These are phyloP conservation scores for Ammodytes marinus DNA, from an alignment of 2,113 vertebrate species.

Conservation along the genomic window DNA sequence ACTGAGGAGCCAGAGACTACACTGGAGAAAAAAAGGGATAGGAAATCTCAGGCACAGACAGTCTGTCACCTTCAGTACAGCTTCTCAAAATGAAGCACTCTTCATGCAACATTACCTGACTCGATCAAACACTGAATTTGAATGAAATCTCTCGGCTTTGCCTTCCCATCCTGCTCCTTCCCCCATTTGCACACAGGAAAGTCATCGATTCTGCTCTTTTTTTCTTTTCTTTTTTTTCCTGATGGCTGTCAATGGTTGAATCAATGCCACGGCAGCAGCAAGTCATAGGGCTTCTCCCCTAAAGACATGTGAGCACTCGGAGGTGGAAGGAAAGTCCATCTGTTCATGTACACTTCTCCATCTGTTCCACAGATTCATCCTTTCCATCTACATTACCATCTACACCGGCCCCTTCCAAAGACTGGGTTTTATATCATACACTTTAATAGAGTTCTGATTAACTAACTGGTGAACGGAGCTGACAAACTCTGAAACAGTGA, in stretches of 20 bases:
- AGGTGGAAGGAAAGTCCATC: slow-evolving; percentile 70
- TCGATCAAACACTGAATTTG: slow-evolving; percentile 27
- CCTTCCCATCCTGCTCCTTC: background rate
- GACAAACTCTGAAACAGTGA: background rate
- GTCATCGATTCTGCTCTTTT: slow-evolving; percentile 18
- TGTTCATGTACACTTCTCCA: slow-evolving; percentile 63
- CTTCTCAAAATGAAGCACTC: slow-evolving; percentile 38
- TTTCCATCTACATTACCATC: slow-evolving; percentile 50
- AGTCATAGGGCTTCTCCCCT: slow-evolving; percentile 49
- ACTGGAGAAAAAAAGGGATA: background rate
- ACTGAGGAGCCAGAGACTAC: slow-evolving; percentile 17
- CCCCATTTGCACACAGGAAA: slow-evolving; percentile 1
- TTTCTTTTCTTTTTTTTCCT: slow-evolving; percentile 13
- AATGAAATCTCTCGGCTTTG: slow-evolving; percentile 14
- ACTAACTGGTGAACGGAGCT: background rate
- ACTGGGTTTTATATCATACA: slow-evolving; percentile 5
- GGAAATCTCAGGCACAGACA: slow-evolving; percentile 1
- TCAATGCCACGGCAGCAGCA: slow-evolving; percentile 8
- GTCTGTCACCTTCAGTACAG: slow-evolving; percentile 18
- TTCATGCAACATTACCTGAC: slow-evolving; percentile 26
- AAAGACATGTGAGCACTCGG: slow-evolving; percentile 53
- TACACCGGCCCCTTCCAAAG: slow-evolving; percentile 15
- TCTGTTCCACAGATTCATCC: slow-evolving; percentile 65
- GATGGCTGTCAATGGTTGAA: slow-evolving; percentile 28
- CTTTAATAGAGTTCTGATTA: slow-evolving; percentile 2